Evolutionary conservation across 2,113 vertebrate genomes (phyloP).

Genomic region (Elaphurus davidianus): DNA sequence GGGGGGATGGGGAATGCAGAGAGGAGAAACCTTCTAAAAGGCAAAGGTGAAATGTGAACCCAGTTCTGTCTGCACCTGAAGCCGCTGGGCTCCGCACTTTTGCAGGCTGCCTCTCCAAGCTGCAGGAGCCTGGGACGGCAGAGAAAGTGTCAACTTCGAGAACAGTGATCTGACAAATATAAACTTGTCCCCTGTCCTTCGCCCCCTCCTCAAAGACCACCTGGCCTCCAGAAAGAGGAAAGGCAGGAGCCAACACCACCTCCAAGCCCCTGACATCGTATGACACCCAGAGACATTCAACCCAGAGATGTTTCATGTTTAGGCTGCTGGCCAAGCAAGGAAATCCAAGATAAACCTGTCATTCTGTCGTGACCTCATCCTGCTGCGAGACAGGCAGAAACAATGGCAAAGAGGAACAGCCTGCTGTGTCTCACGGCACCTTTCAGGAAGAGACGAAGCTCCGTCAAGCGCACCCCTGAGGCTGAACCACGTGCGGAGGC

Average conservation of each 20-base stretch:
- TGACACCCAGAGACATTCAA: neutral
- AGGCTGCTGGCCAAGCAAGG: slow-evolving; percentile 53
- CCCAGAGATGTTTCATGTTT: neutral
- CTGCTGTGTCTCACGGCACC: neutral
- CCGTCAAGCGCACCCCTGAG: neutral
- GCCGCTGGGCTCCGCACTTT: neutral
- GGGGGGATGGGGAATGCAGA: neutral
- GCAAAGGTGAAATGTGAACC: neutral
- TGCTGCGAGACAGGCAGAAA: neutral
- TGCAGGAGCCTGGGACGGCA: neutral
- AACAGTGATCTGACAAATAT: neutral
- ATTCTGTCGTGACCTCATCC: slow-evolving; percentile 23
- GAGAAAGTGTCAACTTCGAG: neutral
- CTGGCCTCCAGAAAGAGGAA: neutral
- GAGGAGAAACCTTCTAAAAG: neutral
- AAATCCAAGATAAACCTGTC: slow-evolving; percentile 56
- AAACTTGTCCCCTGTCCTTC: neutral
- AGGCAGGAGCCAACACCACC: neutral
- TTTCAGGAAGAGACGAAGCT: slow-evolving; percentile 5
- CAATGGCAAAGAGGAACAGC: neutral
- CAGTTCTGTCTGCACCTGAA: neutral
- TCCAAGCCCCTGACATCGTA: neutral
- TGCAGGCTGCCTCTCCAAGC: neutral
- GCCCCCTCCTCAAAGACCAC: neutral
- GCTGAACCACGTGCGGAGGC: neutral